Evolutionary conservation across 2,797 vertebrate species (phyloP).

Genomic region (Protonibea diacanthus): DNA sequence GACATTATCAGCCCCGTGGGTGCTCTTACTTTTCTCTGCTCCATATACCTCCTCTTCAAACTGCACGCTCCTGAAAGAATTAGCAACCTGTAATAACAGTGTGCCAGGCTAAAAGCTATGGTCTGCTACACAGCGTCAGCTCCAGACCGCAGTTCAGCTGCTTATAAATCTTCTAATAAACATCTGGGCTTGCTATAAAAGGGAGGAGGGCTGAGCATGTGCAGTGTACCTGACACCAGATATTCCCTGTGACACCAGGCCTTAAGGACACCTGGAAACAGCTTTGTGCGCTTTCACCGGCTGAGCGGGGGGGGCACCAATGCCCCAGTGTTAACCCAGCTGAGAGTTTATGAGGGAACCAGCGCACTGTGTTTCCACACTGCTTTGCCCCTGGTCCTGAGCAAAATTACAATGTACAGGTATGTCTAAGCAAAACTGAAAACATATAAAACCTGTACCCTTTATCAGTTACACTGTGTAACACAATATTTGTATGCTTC

Average conservation of each 20-base stretch:
- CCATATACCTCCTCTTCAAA: constrained; percentile 61
- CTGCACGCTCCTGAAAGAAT: constrained; percentile 67
- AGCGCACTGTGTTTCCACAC: constrained; percentile 43
- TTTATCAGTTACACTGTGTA: constrained; percentile 58
- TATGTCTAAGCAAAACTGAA: constrained; percentile 42
- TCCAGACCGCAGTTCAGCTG: constrained; percentile 38
- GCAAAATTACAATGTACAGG: constrained; percentile 18
- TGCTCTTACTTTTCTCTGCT: constrained; percentile 53
- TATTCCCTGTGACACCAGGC: constrained; percentile 60
- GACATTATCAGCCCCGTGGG: constrained; percentile 63
- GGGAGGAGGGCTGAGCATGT: constrained; percentile 30
- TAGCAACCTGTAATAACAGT: constrained; percentile 69
- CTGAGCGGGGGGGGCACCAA: not conserved
- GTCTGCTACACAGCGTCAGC: constrained; percentile 56
- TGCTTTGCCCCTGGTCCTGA: constrained; percentile 22
- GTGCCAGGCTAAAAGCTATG: constrained; percentile 40
- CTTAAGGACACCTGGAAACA: constrained; percentile 51
- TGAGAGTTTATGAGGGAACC: constrained; percentile 50
- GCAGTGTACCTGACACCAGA: constrained; percentile 65
- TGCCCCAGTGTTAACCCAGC: constrained; percentile 19
- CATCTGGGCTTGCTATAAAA: constrained; percentile 76
- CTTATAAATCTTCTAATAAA: constrained; percentile 72
- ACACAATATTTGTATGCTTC: constrained; percentile 55
- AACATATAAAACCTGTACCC: constrained; percentile 35
- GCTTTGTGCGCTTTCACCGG: constrained; percentile 24